These are phyloP conservation scores for Montipora cactus DNA, from an alignment of 64 coral and sea anemone species.

Conservation along the genomic window DNA sequence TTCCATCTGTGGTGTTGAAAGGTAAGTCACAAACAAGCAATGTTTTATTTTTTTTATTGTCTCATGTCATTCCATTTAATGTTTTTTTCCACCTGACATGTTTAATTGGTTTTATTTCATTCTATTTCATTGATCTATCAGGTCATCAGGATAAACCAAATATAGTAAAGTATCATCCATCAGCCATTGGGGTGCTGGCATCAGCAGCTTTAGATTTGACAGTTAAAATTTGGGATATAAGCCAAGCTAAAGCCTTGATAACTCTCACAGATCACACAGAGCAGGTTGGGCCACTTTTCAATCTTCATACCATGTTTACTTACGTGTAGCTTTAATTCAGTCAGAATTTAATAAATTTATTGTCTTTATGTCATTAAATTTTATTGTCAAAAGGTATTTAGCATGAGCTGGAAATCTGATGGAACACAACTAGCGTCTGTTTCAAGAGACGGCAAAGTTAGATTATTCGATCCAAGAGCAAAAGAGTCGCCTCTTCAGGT, in stretches of 20 bases:
- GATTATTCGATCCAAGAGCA: conserved; percentile 94
- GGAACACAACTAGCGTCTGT: conserved; percentile 81
- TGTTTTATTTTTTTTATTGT: not conserved
- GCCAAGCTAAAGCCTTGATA: conserved; percentile 49
- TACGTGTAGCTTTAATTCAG: no score
- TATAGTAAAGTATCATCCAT: conserved; percentile 91
- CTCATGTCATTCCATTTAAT: not conserved
- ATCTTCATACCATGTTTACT: not conserved
- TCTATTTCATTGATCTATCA: conserved; percentile 11
- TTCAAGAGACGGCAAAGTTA: conserved; percentile 81
- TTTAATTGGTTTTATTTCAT: not conserved
- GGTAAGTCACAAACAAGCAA: conserved; percentile 2
- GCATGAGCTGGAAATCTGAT: conserved; percentile 84
- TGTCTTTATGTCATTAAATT: not conserved
- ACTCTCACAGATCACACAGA: conserved; percentile 86
- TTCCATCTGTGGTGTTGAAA: conserved; percentile 73
- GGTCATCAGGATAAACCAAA: conserved; percentile 93
- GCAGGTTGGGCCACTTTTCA: conserved; percentile 39
- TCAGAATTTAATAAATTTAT: not conserved
- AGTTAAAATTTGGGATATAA: conserved; percentile 93
- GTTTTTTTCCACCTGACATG: no score
- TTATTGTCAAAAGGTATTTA: conserved; percentile 69
- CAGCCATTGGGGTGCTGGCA: conserved; percentile 83
- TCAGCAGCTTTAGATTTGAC: conserved; percentile 87
- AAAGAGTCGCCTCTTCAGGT: conserved; percentile 56